Evolutionary conservation across 2,113 vertebrate species (phyloP).

Genomic region (Regulus satrapa): DNA sequence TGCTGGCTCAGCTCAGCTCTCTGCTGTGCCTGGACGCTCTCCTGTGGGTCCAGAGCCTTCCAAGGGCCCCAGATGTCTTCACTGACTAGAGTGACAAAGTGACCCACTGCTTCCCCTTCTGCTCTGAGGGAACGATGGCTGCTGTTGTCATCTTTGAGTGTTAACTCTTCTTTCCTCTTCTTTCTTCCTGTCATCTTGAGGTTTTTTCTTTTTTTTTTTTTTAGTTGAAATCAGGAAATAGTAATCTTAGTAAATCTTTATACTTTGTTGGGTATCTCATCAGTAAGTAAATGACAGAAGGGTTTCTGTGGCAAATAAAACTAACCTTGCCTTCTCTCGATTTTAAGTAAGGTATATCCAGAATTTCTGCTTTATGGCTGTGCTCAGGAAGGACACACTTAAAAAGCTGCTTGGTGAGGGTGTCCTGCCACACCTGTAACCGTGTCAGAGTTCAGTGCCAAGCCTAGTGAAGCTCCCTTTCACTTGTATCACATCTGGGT

Average conservation of each 20-base stretch:
- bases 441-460: not conserved
- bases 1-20: not conserved
- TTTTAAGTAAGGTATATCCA: not conserved
- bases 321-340: not conserved
- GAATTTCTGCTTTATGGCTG: not conserved
- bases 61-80: not conserved
- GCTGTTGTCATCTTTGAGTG: not conserved
- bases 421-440: not conserved
- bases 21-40: not conserved
- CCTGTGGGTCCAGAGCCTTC: not conserved
- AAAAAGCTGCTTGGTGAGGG: not conserved
- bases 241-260: not conserved
- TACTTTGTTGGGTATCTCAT: not conserved
- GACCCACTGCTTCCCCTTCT: not conserved
- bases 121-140: not conserved
- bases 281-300: not conserved
- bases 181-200: not conserved
- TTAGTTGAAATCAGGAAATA: not conserved
- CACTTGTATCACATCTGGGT: conserved; percentile 21
- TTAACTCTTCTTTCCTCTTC: not conserved
- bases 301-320: not conserved
- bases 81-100: not conserved
- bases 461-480: not conserved
- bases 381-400: not conserved
- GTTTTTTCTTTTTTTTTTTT: too few species aligned